These are phyloP conservation scores for Napeogenes sylphis DNA, from an alignment of 2,888 invertebrate genomes.

Conservation along the genomic window DNA sequence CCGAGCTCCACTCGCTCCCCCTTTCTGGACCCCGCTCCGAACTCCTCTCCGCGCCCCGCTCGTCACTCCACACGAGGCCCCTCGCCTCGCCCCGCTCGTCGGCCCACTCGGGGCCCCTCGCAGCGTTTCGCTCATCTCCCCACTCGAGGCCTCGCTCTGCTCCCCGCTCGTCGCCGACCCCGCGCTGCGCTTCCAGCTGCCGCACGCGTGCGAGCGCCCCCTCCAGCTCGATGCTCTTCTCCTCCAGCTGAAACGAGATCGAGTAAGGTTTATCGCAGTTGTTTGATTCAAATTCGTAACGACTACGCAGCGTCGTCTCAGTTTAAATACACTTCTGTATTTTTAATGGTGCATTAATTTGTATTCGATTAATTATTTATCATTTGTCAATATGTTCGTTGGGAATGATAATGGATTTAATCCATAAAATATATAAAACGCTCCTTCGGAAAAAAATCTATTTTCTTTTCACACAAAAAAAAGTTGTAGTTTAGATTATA, in stretches of 20 bases:
- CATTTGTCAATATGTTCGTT: no score
- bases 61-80: slow-evolving; percentile 72
- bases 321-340: no score
- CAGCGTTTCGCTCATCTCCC: slow-evolving; percentile 84
- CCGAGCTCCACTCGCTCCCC: slow-evolving; percentile 52
- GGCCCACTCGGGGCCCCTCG: slow-evolving; percentile 84
- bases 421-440: no score
- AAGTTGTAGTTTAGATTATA: no score
- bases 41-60: slow-evolving; percentile 81
- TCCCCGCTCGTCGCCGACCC: slow-evolving; percentile 17
- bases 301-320: no score
- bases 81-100: slow-evolving; percentile 40
- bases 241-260: slow-evolving; percentile 80
- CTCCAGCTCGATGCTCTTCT: slow-evolving; percentile 89
- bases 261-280: neutral
- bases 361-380: no score
- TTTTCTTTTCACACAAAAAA: no score
- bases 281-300: no score
- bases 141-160: no score
- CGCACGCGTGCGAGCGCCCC: slow-evolving; percentile 83
- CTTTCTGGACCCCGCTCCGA: slow-evolving; percentile 85
- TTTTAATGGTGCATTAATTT: no score
- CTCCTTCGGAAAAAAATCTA: no score
- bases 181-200: slow-evolving; percentile 37
- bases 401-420: no score